Base-by-base conservation (phyloP, 2,888 invertebrate species). In the Mechanitis messenoides region DNA sequence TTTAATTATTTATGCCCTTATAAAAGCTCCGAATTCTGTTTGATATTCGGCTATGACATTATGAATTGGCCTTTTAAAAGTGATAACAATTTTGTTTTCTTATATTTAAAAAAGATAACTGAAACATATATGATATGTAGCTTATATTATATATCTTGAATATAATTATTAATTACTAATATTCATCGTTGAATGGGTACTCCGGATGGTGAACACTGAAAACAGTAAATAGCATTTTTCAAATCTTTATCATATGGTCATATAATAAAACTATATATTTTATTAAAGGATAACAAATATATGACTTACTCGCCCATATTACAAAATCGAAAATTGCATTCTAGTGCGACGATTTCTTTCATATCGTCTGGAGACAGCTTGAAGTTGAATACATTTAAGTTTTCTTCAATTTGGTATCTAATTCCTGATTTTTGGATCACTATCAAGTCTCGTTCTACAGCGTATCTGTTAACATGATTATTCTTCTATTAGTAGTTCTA, bases 311-410 rank as follows among this genome's bases (percentile, higher is more conserved):
- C 85, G 12, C 72, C 66, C 75, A 91, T 85, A 6, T 91, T 87
- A 59, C 92, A 91, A 64, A 92, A 82, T 66, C 93, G 91, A 47
- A 92, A 92, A 75, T 93, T 93, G 69, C 92, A 91, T 69, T 95
- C 92, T 58, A 95, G 92, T 9, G 84, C 82, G 71, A 92, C 91
- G 59, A 95, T 91, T 31, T 79, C 77, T 20, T 83, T 79, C 69
- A 94, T 79, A 69, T 92, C 92, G 28, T 90, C 85, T 0, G 73
- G 69, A 2, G 85, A 79, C 56, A 92, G 73, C 53, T 85, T 73
- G 71, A 92, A 92, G 73, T 92, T 91, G 69, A 82, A 91, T 50
- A 92, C 83, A 55, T 90, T 71, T 61, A 92, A 87, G 71, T 93
- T 93, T 63, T 91, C 83, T 38, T 74, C 72, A 50, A 93, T 85